phyloP scores from a whole-genome alignment of 2,888 invertebrate species.

The Ypsolopha scabrella region DNA sequence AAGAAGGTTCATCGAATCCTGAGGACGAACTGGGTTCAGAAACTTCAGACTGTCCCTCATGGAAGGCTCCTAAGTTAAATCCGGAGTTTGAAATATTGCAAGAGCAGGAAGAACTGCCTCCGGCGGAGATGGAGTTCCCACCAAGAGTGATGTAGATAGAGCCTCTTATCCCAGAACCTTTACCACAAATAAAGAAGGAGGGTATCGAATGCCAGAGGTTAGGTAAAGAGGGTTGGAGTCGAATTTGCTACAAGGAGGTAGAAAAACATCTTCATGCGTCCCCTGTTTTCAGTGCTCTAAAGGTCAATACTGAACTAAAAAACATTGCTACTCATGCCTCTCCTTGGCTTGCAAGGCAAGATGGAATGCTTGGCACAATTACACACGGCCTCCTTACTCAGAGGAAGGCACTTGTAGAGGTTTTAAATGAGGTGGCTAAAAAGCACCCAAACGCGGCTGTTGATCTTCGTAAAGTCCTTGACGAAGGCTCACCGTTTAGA shows the following conservation, averaged over 20 bases:
- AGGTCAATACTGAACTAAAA: neutral
- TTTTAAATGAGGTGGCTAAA: neutral
- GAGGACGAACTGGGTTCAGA: neutral
- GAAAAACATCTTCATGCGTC: neutral
- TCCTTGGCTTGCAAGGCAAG: neutral
- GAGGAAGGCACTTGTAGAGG: neutral
- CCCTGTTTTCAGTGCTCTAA: slow-evolving; percentile 1
- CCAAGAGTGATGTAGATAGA: neutral
- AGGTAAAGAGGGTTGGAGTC: neutral
- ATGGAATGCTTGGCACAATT: neutral
- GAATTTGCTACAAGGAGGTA: slow-evolving; percentile 1
- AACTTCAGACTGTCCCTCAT: neutral
- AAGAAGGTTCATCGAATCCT: neutral
- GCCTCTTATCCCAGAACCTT: neutral
- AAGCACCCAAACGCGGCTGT: neutral
- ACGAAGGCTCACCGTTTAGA: neutral
- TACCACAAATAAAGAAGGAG: neutral
- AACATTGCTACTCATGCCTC: neutral
- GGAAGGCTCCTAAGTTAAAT: neutral
- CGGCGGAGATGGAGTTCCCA: neutral
- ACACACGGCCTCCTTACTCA: neutral
- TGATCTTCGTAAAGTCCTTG: neutral
- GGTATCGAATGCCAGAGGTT: neutral
- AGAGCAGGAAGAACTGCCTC: neutral
- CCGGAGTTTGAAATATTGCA: neutral